These are phyloP conservation scores for Corythaeola cristata DNA, from an alignment of 2,113 vertebrate species.

Conservation along the genomic window DNA sequence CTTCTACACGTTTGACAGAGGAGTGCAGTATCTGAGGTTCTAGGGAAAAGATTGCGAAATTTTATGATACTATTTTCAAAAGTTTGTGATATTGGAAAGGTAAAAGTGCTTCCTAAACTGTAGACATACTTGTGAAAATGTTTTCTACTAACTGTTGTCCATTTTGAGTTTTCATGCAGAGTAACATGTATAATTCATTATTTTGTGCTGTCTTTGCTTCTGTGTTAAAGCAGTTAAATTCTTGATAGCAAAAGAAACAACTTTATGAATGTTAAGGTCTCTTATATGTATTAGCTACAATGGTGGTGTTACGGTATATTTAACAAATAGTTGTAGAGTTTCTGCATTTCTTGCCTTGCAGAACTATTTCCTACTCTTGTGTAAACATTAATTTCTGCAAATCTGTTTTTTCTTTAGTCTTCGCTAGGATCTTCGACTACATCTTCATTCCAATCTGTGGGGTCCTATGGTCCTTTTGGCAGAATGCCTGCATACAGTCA, in stretches of 20 bases:
- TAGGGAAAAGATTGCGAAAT: neutral
- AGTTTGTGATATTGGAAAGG: neutral
- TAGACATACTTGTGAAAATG: neutral
- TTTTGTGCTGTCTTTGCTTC: neutral
- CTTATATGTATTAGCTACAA: neutral
- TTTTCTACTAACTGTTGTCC: neutral
- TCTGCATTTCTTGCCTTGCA: neutral
- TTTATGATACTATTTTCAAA: neutral
- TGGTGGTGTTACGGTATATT: neutral
- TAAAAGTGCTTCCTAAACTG: neutral
- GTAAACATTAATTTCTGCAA: neutral
- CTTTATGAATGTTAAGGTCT: neutral
- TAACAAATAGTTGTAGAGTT: neutral
- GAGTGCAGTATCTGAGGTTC: neutral
- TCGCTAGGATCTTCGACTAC: slow-evolving; percentile 84
- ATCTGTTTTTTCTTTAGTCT: slow-evolving; percentile 79
- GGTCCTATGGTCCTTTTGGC: slow-evolving; percentile 88
- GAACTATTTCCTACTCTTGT: neutral
- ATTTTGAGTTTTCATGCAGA: neutral
- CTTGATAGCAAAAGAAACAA: neutral
- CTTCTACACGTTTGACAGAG: neutral
- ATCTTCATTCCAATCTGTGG: slow-evolving; percentile 88
- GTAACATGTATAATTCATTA: neutral
- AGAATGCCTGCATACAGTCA: slow-evolving; percentile 90
- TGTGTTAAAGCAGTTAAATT: neutral